Conservation (phyloP, 2,113 vertebrate species). For the Apeltes quadracus region DNA sequence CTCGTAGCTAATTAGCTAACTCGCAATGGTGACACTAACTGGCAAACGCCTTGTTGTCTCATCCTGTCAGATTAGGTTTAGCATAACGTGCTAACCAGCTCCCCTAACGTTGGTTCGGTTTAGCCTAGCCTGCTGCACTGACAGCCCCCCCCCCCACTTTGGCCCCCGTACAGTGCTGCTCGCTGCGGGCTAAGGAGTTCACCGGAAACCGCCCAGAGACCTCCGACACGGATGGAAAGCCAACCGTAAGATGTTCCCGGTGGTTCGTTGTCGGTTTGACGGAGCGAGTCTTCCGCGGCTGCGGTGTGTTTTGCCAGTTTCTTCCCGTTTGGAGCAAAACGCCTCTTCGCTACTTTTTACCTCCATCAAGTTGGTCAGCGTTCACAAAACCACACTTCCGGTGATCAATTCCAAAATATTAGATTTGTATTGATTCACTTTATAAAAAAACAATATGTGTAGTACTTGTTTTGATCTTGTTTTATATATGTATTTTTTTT, state of each 20-base stretch:
- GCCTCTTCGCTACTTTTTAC: slow-evolving; percentile 54
- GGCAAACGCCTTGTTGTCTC: background rate
- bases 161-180: slow-evolving; percentile 17
- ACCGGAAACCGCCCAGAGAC: background rate
- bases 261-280: background rate
- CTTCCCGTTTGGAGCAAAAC: slow-evolving; percentile 75
- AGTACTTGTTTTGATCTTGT: too few species aligned
- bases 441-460: too few species aligned
- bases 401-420: slow-evolving; percentile 12
- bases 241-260: background rate
- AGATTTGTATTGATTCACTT: background rate
- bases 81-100: slow-evolving; percentile 29
- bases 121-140: slow-evolving; percentile 17
- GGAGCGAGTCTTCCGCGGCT: background rate
- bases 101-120: slow-evolving; percentile 35
- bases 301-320: slow-evolving; percentile 24
- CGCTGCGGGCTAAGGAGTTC: slow-evolving; percentile 15
- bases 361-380: background rate
- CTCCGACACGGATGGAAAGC: background rate
- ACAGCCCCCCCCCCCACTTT: slow-evolving; percentile 28
- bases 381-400: background rate
- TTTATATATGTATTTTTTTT: too few species aligned
- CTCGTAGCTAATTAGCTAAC: background rate
- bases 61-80: background rate
- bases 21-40: background rate